phyloP scores from a whole-genome alignment of 2,888 invertebrate genomes.

The Leptopilina myrica region DNA sequence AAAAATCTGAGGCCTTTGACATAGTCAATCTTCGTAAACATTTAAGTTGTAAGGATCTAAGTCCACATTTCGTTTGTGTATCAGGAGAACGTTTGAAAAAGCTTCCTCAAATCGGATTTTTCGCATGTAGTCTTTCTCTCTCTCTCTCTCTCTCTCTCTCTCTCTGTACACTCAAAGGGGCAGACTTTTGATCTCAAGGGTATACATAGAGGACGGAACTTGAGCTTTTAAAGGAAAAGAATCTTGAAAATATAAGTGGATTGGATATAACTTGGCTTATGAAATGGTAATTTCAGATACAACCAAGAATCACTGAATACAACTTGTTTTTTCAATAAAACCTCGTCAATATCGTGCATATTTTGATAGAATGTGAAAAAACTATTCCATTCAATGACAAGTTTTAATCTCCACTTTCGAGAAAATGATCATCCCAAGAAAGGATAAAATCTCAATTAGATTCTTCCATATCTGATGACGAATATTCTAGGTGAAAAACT shows the following conservation, averaged over 20 bases:
- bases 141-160: conserved; percentile 6
- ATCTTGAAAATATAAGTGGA: conserved; percentile 30
- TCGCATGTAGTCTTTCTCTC: conserved; percentile 10
- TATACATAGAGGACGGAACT: conserved; percentile 28
- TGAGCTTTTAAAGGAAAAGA: conserved; percentile 28
- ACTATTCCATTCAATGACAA: no score
- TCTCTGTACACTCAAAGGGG: not conserved
- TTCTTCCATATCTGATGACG: not conserved
- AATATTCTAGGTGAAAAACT: not conserved
- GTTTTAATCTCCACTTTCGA: no score
- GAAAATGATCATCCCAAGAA: not conserved
- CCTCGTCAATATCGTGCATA: no score
- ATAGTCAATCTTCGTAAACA: conserved; percentile 22
- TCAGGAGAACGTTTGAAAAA: conserved; percentile 25
- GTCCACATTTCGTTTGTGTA: conserved; percentile 5
- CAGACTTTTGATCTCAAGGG: conserved; percentile 26
- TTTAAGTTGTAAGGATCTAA: conserved; percentile 1
- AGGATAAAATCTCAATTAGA: not conserved
- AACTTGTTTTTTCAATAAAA: no score
- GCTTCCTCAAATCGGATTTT: conserved; percentile 29
- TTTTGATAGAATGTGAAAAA: no score
- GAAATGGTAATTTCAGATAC: conserved; percentile 33
- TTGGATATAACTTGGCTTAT: conserved; percentile 34
- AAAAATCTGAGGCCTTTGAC: not conserved
- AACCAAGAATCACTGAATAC: not conserved